A percentile compares a stretch with the other conserved stretches of the same genome.
Conservation (phyloP, 2,888 invertebrate species). For the Sacculina carcini region DNA sequence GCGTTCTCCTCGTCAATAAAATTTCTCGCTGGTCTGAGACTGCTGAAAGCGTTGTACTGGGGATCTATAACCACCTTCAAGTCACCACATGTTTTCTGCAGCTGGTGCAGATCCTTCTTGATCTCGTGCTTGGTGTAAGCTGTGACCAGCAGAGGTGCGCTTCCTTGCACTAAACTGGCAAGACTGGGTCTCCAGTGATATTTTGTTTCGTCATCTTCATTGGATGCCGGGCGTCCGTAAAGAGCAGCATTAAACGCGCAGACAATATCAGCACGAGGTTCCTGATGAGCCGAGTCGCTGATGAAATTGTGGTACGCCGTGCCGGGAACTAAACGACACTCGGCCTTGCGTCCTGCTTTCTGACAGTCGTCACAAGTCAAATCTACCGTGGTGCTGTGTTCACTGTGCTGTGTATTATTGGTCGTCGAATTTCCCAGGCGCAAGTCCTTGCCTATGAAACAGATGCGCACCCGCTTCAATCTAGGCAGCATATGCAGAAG, state of each 20-base stretch:
- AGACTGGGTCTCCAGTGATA: slow-evolving; percentile 7
- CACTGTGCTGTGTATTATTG: no score
- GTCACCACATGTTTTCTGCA: neutral
- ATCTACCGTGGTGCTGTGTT: no score
- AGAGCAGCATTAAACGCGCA: slow-evolving; percentile 12
- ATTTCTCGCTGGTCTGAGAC: slow-evolving; percentile 8
- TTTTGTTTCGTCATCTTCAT: neutral
- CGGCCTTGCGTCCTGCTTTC: neutral
- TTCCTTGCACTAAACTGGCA: neutral
- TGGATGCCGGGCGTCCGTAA: slow-evolving; percentile 7
- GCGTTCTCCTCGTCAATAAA: slow-evolving; percentile 2
- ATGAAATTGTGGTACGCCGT: neutral
- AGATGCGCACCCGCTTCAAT: slow-evolving; percentile 5
- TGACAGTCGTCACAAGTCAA: neutral
- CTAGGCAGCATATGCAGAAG: slow-evolving; percentile 8
- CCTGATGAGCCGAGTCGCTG: slow-evolving; percentile 3
- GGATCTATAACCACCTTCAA: neutral
- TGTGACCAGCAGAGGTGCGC: slow-evolving; percentile 9
- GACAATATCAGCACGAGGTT: slow-evolving; percentile 4
- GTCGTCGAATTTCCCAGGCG: no score
- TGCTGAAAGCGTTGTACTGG: slow-evolving; percentile 9
- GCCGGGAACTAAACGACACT: neutral
- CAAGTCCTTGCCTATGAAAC: slow-evolving; percentile 10
- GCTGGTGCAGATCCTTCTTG: slow-evolving; percentile 4
- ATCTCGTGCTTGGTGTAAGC: slow-evolving; percentile 10